Percentiles rank a stretch among this genome's conserved stretches.
phyloP scores from a whole-genome alignment of 2,113 vertebrate species.

The Larimichthys polyactis region DNA sequence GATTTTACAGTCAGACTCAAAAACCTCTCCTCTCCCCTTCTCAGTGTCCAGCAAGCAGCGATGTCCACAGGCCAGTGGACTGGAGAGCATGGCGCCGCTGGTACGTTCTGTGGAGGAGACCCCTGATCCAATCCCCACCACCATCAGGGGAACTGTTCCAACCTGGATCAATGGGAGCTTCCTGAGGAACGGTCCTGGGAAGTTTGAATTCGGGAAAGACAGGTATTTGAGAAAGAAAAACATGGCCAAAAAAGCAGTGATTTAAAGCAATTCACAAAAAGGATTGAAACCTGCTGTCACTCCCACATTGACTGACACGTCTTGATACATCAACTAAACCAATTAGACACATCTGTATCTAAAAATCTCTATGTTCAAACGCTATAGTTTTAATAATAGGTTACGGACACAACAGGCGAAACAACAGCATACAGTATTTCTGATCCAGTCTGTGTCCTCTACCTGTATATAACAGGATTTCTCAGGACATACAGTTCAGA shows the following conservation, averaged over 20 bases:
- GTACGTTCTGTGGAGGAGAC: conserved; percentile 87
- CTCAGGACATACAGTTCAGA: not conserved
- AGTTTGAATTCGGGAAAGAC: conserved; percentile 93
- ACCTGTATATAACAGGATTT: not conserved
- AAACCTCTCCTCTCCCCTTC: conserved; percentile 1
- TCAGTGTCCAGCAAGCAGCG: conserved; percentile 70
- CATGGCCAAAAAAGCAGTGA: not conserved
- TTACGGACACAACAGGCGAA: not conserved
- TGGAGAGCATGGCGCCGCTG: conserved; percentile 85
- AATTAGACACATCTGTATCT: no score
- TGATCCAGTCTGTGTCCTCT: not conserved
- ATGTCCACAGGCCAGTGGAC: conserved; percentile 72
- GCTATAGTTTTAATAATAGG: no score
- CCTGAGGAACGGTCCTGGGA: conserved; percentile 92
- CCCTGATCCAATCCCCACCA: conserved; percentile 81
- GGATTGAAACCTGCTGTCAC: not conserved
- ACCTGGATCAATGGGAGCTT: conserved; percentile 90
- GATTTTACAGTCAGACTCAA: conserved; percentile 1
- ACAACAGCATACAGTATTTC: not conserved
- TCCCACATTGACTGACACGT: not conserved
- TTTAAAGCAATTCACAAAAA: not conserved
- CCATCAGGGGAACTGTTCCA: conserved; percentile 86
- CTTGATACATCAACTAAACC: not conserved
- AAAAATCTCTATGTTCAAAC: no score
- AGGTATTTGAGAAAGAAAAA: conserved; percentile 71